Evolutionary conservation across 2,113 vertebrate genomes (phyloP), one percentile per base, ranked within the genome.

Genomic region (Barnardius zonarius): DNA sequence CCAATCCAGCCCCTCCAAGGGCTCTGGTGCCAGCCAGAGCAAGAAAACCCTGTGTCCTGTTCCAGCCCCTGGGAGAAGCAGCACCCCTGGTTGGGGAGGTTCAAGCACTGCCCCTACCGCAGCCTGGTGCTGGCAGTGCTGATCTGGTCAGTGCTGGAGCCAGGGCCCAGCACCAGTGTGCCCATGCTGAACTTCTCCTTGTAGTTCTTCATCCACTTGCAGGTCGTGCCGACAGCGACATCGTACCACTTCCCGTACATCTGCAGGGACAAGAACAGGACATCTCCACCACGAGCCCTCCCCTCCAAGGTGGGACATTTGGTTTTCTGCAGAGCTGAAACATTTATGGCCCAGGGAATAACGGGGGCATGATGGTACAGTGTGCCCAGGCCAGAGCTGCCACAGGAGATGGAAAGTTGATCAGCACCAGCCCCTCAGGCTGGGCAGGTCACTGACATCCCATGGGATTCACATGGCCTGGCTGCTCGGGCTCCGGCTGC

Each of bases 201-300:
- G 83, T 98, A 78, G 31, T 83, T 95, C 72, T 96, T 97, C 87
- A 98, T 75, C 96, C 98, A 97, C 0, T 86, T 95, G 88, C 98
- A 99, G 19, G 98, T 98, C 0, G 98, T 98, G 9, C 98, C 98
- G 0, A 98, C n/a, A 2, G 98, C 99, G 2, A 99, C 17, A 9
- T 98, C 98, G 4, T 98, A 98, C 99, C 99, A 99, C 35, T 98
- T 99, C 43, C 99, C 99, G 0, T 96, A 98, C 43, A 98, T 95
- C 98, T 98, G 95, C 4, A 6, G 76, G 86, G 63, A 75, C 43
- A 81, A 74, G 46, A 87, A 35, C 66, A 41, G 46, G 24, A 55
- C 0, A 0, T 48, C 17, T 84, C 43, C 6, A 11, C 30, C 43
- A 10, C 0, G 0, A 49, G 17, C 23, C 24, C 44, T 55, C 44